Evolutionary conservation across 1,140 invertebrate genomes (phyloP), one percentile per base, ranked within the genome.

Genomic region (Ptiloglossa arizonensis): DNA sequence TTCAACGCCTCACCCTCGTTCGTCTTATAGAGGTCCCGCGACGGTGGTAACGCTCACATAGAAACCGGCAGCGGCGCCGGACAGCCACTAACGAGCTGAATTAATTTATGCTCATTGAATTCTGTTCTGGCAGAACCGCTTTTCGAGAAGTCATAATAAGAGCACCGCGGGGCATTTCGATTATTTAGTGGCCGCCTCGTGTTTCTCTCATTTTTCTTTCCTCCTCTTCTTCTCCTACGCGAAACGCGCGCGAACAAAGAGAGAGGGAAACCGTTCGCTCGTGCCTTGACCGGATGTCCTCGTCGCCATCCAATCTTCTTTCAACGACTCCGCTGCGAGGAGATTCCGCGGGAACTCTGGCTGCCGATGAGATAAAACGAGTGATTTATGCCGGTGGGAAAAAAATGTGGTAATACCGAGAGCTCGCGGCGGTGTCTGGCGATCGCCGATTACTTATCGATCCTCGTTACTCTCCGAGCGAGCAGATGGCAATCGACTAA

Each of bases 71-170:
- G 48, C 71, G 54, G 29, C 17, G 59, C 54, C n/a, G 56, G 57
- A 54, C 56, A 70, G 56, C 62, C 75, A 56, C 83, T 89, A 90
- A 89, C 87, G 86, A 90, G 84, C 87, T 89, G 86, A 89, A 90
- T 90, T 89, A 90, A 90, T 89, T 90, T 89, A 89, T 87, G 79
- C 76, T 84, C 83, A 83, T 86, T 87, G 83, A 88, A 85, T 86
- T 81, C 60, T 75, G 76, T 82, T 79, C 76, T 80, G 71, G 74
- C 75, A 71, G 75, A 84, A 82, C 82, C 67, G 78, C 87, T 88
- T 87, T 87, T 87, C 77, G 80, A 85, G 78, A 79, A 86, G 74
- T 89, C 86, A 85, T 86, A 89, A 88, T 81, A 87, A 81, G 69
- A 50, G 48, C 77, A 71, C 81, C 69, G 76, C 63, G 67, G 60